Evolutionary conservation across 2,797 vertebrate genomes (phyloP).

Genomic region (Telmatherina bonti): DNA sequence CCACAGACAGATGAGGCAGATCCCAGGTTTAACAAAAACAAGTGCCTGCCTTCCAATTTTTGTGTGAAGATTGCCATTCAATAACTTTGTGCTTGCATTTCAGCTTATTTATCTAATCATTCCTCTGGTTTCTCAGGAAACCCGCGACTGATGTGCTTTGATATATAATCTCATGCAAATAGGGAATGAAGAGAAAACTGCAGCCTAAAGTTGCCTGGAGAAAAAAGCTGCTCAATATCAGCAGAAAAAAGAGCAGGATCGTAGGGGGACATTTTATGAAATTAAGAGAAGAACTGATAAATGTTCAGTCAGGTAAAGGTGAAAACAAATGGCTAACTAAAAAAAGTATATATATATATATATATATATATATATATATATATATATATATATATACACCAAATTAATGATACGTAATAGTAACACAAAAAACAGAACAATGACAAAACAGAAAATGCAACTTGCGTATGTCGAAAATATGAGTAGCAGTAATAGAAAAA

Average conservation of each 20-base stretch:
- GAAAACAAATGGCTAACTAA: slow-evolving; percentile 21
- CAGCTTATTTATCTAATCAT: slow-evolving; percentile 16
- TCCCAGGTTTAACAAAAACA: slow-evolving; percentile 30
- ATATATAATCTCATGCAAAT: slow-evolving; percentile 50
- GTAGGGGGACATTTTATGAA: slow-evolving; percentile 54
- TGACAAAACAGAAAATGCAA: slow-evolving; percentile 3
- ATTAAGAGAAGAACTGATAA: slow-evolving; percentile 47
- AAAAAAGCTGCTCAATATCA: slow-evolving; percentile 40
- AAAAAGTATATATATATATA: slow-evolving; percentile 33
- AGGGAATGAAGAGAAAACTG: slow-evolving; percentile 4
- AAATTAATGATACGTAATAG: slow-evolving; percentile 19
- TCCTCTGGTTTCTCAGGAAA: slow-evolving; percentile 22
- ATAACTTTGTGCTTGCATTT: slow-evolving; percentile 56
- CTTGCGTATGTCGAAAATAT: slow-evolving; percentile 23
- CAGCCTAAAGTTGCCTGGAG: slow-evolving; percentile 17
- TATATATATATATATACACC: no score
- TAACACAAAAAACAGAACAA: slow-evolving; percentile 2
- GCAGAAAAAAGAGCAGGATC: slow-evolving; percentile 45
- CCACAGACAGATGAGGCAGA: slow-evolving; percentile 36
- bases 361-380: no score
- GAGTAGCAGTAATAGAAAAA: slow-evolving; percentile 40
- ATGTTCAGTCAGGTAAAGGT: slow-evolving; percentile 30
- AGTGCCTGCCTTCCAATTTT: slow-evolving; percentile 21
- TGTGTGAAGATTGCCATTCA: slow-evolving; percentile 27
- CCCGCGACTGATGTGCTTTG: slow-evolving; percentile 46